Evolutionary conservation across 2,888 invertebrate genomes (phyloP), one percentile per base, ranked within the genome.

Genomic region (Leptinotarsa haldemani): DNA sequence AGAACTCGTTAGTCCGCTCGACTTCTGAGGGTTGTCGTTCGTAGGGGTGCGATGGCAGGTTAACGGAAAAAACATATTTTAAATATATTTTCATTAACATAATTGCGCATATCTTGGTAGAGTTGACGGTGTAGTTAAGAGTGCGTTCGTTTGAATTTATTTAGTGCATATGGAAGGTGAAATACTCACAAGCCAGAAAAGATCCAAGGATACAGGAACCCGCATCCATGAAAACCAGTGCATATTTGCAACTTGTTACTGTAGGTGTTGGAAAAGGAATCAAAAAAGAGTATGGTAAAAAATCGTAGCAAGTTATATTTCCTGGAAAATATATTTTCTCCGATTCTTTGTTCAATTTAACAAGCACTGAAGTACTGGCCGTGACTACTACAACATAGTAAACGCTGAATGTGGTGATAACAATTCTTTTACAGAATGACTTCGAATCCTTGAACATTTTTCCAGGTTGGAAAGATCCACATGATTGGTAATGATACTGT

Each of bases 261-360:
- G 61, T 61, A 61, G n/a, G 40, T 15, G 61, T 61, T 40, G 61
- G 7, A 40, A 61, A 61, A 16, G 61, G 61, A 40, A 61, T 61
- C n/a, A 61, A 9, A 13, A 61, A 61, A 61, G 16, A 61, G 40
- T 40, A 61, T 40, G 61, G 61, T 12, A 61, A 1, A 12, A 12
- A 61, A 40, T 61, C 61, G 18, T 61, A n/a, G 40, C 61, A 61
- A 3, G 61, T 61, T n/a, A 30, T 25, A 40, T 61, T 61, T 16
- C 30, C n/a, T n/a, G n/a, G n/a, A 40, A 30, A 61, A 61, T 40
- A 30, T n/a, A 12, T n/a, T 13, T n/a, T n/a, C 0, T 61, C n/a
- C 25, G 9, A 30, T 25, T 61, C 61, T 30, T 7, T 61, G 30
- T 61, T 61, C 61, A 61, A 30, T 30, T 61, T 40, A n/a, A 61